These are phyloP conservation scores for Lepetodrilus schrolli DNA, from an alignment of 2,888 invertebrate genomes.

Conservation along the genomic window DNA sequence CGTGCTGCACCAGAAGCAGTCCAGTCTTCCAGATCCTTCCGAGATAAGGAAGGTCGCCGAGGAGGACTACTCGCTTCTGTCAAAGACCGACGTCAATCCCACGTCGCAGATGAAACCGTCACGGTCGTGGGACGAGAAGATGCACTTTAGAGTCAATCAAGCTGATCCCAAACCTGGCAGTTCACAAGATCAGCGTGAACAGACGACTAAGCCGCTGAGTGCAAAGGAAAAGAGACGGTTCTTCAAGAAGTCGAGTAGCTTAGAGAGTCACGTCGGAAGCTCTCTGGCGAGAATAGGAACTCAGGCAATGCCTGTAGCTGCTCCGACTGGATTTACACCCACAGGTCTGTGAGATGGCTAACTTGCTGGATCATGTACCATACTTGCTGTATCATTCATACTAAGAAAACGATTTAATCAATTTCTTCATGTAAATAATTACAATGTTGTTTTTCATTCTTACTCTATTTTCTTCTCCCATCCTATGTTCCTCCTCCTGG, in stretches of 20 bases:
- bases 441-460: no score
- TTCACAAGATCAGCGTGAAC: neutral
- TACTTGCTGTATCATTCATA: no score
- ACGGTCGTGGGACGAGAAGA: conserved; percentile 45
- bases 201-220: neutral
- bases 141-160: conserved; percentile 31
- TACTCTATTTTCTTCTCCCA: no score
- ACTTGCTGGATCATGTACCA: no score
- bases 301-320: conserved; percentile 48
- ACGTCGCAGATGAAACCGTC: conserved; percentile 39
- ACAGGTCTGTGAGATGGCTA: no score
- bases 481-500: no score
- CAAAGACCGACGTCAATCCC: conserved; percentile 3
- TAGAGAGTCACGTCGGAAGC: conserved; percentile 52
- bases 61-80: conserved; percentile 40
- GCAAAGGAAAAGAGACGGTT: conserved; percentile 54
- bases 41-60: conserved; percentile 42
- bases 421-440: no score
- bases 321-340: conserved; percentile 54
- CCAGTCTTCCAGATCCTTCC: conserved; percentile 39
- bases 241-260: conserved; percentile 54
- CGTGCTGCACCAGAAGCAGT: conserved; percentile 32
- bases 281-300: conserved; percentile 52
- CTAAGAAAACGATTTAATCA: no score
- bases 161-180: neutral